Conservation (phyloP, 2,888 invertebrate species). For the Pyrocoelia pectoralis region DNA sequence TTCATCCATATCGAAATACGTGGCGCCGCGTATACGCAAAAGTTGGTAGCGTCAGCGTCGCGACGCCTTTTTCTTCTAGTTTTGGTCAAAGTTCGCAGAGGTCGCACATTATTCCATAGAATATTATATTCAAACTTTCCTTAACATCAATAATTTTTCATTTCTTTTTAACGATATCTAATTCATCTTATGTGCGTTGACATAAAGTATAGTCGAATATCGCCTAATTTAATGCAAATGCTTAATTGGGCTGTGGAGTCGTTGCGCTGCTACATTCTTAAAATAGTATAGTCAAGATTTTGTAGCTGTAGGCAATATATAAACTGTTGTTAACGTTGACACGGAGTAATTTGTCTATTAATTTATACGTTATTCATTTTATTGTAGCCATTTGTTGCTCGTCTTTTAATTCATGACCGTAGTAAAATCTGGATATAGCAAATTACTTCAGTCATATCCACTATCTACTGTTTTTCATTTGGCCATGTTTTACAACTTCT, state of each 20-base stretch:
- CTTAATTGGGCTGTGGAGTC: no score
- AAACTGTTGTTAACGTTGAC: constrained; percentile 1
- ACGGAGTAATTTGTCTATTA: constrained; percentile 19
- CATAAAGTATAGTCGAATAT: no score
- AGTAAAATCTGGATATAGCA: constrained; percentile 13
- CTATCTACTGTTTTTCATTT: constrained; percentile 6
- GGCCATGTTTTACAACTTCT: constrained; percentile 3
- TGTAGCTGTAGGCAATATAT: constrained; percentile 10
- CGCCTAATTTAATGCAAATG: not conserved
- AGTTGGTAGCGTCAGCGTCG: constrained; percentile 21
- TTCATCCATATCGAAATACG: not conserved
- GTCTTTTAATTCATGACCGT: constrained; percentile 18
- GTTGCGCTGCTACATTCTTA: not conserved
- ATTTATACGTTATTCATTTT: constrained; percentile 24
- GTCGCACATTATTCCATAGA: constrained; percentile 7
- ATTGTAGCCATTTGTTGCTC: constrained; percentile 13
- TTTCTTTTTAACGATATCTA: no score
- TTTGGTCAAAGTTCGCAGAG: not conserved
- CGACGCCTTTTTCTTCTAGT: constrained; percentile 30
- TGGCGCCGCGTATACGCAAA: constrained; percentile 29
- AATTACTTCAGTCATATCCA: constrained; percentile 12
- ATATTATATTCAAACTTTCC: no score
- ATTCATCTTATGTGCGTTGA: not conserved
- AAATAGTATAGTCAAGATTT: not conserved
- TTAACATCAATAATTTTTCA: no score